Conservation (phyloP, 2,797 vertebrate genomes). For the Rhinoraja longicauda region DNA sequence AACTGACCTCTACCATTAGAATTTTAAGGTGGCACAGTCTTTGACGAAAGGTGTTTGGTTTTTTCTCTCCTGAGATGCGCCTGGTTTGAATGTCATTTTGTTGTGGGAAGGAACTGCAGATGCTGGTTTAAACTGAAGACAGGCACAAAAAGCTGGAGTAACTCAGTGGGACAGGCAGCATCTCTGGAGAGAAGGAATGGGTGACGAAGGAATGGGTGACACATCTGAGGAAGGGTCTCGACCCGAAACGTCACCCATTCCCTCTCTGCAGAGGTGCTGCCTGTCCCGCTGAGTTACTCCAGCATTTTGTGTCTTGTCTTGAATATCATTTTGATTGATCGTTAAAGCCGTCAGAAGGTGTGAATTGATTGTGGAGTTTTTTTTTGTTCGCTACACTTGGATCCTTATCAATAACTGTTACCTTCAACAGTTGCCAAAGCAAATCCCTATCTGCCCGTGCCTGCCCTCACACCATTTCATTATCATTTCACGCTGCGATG, state of each 20-base stretch:
- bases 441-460: background rate
- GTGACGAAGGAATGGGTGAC: no score
- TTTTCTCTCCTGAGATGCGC: background rate
- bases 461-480: background rate
- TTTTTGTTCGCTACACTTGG: background rate
- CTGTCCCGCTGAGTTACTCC: no score
- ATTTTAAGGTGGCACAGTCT: background rate
- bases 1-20: background rate
- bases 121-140: no score
- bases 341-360: background rate
- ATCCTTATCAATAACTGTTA: background rate
- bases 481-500: no score
- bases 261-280: no score
- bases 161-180: no score
- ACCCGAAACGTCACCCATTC: no score
- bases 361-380: background rate
- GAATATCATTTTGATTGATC: background rate
- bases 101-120: no score
- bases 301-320: no score
- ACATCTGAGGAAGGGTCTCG: no score
- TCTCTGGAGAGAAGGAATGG: no score
- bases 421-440: background rate
- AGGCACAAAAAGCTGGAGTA: no score
- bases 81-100: background rate
- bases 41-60: background rate